Conservation (phyloP, 2,113 vertebrate species). For the Strigops habroptila region DNA sequence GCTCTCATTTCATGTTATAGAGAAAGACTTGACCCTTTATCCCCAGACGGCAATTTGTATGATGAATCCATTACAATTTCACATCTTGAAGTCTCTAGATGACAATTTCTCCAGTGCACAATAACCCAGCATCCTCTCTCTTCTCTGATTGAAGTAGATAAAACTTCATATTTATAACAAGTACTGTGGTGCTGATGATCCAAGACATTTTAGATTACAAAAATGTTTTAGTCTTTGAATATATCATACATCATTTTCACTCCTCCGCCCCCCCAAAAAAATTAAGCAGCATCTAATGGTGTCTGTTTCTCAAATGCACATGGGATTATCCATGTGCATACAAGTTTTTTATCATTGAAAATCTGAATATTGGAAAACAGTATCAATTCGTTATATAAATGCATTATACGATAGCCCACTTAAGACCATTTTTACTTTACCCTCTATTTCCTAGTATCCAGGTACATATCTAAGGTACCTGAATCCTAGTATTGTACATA, state of each 20-base stretch:
- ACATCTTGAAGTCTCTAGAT: background rate
- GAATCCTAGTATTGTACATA: background rate
- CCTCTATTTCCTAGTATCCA: background rate
- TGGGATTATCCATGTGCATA: background rate
- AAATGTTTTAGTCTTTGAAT: background rate
- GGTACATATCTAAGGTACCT: background rate
- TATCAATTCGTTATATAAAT: background rate
- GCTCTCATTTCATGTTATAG: background rate
- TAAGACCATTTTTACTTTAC: background rate
- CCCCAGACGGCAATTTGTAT: background rate
- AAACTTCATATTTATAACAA: background rate
- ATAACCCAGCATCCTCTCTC: background rate
- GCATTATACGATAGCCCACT: background rate
- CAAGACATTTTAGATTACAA: background rate
- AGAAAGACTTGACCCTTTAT: background rate
- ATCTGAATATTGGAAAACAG: background rate
- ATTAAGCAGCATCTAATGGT: background rate
- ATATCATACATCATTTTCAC: background rate
- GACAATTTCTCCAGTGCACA: background rate
- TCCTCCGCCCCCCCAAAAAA: accelerated
- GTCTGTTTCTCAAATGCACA: background rate
- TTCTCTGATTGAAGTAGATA: background rate
- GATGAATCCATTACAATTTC: background rate
- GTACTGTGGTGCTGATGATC: background rate
- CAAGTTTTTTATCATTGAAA: background rate